Percentiles rank a stretch among this genome's conserved stretches.
Conservation (phyloP, 2,797 vertebrate species). For the Falco naumanni region DNA sequence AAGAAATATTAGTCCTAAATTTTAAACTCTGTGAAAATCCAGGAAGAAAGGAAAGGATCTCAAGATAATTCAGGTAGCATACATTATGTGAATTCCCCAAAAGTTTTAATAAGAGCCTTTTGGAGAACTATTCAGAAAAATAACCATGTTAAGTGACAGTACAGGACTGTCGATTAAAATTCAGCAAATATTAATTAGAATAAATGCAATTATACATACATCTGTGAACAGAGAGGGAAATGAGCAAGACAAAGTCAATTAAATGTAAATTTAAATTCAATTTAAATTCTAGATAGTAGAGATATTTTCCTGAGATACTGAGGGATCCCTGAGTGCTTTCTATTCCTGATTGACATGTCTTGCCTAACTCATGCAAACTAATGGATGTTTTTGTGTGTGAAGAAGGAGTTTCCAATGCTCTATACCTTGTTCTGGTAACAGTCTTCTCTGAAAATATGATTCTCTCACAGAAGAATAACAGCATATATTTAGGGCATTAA, state of each 20-base stretch:
- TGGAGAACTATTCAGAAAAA: not conserved
- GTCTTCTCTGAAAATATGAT: not conserved
- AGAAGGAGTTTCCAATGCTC: not conserved
- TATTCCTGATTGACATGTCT: conserved; percentile 40
- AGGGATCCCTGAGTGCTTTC: conserved; percentile 12
- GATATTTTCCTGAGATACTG: conserved; percentile 11
- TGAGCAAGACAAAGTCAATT: conserved; percentile 62
- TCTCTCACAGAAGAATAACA: not conserved
- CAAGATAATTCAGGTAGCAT: not conserved
- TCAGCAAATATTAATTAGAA: conserved; percentile 67
- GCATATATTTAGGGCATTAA: not conserved
- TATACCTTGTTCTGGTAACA: not conserved
- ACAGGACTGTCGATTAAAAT: conserved; percentile 33
- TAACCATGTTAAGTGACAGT: not conserved
- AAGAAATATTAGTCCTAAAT: not conserved
- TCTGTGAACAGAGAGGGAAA: conserved; percentile 52
- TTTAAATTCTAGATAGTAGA: conserved; percentile 56
- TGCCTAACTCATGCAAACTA: not conserved
- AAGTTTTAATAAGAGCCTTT: not conserved
- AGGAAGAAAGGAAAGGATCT: not conserved
- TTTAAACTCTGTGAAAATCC: not conserved
- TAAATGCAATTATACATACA: conserved; percentile 55
- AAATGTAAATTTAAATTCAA: conserved; percentile 66
- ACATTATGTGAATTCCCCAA: not conserved
- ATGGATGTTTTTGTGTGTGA: not conserved